These are phyloP conservation scores for Hypsopygia costalis DNA, from an alignment of 2,888 invertebrate genomes.

Conservation along the genomic window DNA sequence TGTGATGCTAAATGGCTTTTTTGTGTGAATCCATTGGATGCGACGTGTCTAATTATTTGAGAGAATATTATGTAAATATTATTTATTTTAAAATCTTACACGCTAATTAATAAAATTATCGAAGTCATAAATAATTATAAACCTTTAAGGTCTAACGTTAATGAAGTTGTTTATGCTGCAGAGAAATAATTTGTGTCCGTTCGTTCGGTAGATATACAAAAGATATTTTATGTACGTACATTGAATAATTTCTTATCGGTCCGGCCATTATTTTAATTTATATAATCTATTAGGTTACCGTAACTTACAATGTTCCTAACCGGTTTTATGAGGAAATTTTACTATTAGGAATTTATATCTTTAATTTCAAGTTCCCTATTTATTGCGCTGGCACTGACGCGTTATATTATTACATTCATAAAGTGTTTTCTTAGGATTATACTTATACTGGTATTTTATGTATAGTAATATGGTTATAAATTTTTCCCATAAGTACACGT, in stretches of 20 bases:
- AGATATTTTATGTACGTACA: background rate
- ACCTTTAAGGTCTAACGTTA: background rate
- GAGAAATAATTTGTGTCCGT: background rate
- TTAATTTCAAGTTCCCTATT: constrained; percentile 14
- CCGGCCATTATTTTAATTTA: constrained; percentile 2
- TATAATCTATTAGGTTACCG: constrained; percentile 2
- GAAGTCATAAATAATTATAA: background rate
- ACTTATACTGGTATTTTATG: too few species aligned
- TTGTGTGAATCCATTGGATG: constrained; percentile 1
- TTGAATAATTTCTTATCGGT: background rate
- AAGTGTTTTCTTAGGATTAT: background rate
- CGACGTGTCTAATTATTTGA: background rate
- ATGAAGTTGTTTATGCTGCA: constrained; percentile 2
- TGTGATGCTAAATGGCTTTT: background rate
- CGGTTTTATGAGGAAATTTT: constrained; percentile 10
- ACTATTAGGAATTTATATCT: constrained; percentile 10
- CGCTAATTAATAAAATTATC: constrained; percentile 2
- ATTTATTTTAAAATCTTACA: background rate
- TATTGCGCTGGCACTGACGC: constrained; percentile 11
- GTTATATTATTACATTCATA: too few species aligned
- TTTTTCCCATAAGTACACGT: too few species aligned
- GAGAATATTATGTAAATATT: background rate
- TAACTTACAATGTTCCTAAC: constrained; percentile 13
- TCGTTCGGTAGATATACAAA: too few species aligned
- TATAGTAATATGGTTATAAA: too few species aligned